Evolutionary conservation across 1,140 invertebrate genomes (phyloP), one percentile per base, ranked within the genome.

Genomic region (Apis laboriosa): DNA sequence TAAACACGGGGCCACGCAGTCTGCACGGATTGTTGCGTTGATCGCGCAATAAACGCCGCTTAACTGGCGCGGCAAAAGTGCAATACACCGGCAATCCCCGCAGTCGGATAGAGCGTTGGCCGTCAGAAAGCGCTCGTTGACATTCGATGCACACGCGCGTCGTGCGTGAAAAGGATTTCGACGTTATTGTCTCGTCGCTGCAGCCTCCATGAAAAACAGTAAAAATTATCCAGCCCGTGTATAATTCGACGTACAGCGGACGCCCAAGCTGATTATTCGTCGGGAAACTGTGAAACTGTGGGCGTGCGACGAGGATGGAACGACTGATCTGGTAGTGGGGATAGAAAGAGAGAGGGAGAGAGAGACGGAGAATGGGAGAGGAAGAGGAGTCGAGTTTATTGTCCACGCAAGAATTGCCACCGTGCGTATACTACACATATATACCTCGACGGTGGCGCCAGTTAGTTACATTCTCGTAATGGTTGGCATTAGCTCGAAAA

Each of bases 401-500:
- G 75, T 84, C 43, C 72, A 78, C 58, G 75, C 43, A 86, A 87
- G 63, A 88, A 80, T 83, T 80, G 68, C 72, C 51, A 60, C 58
- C 77, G 9, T 15, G n/a, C 21, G 12, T 51, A 75, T 8, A 28
- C 21, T 75, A 9, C n/a, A 60, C n/a, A 55, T 55, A 55, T n/a
- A 19, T 53, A 17, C 17, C 21, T 17, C n/a, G 28, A 4, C 21
- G 12, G 66, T 51, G 21, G 66, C 53, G 56, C 34, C 72, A 34
- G 55, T 67, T 66, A 67, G 68, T 64, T 24, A 67, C 43, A 34
- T 55, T 49, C 51, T 24, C 63, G 24, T 64, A 58, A 78, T 85
- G 73, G 64, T 63, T 67, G 61, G 60, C 58, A 83, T 83, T 86
- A 85, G 75, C 74, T 24, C 64, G 63, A 51, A 77, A 86, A 77